Evolutionary conservation across 64 coral and sea anemone genomes (phyloP).

Genomic region (Cladopsammia gracilis): DNA sequence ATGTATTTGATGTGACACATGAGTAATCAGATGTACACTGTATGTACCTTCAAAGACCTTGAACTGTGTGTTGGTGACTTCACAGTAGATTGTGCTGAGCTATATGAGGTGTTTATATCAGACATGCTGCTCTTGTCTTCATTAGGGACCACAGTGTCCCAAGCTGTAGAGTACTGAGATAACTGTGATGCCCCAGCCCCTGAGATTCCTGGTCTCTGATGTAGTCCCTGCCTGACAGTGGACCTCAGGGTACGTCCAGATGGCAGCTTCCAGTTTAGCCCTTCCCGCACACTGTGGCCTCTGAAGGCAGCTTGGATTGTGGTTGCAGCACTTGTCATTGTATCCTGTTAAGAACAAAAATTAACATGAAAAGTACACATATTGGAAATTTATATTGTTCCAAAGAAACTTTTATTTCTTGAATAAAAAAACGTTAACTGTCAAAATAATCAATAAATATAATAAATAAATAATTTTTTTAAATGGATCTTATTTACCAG

Average conservation of each 20-base stretch:
- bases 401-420: not conserved
- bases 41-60: conserved; percentile 19
- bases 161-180: conserved; percentile 48
- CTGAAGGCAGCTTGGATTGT: conserved; percentile 95
- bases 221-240: conserved; percentile 68
- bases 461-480: not conserved
- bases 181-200: conserved; percentile 17
- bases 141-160: conserved; percentile 48
- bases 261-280: conserved; percentile 89
- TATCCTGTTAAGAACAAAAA: conserved; percentile 14
- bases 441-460: not conserved
- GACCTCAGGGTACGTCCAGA: conserved; percentile 91
- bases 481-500: conserved; percentile 66
- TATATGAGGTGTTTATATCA: conserved; percentile 57
- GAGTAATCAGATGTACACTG: too few species aligned
- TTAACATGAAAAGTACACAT: too few species aligned
- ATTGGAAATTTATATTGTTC: not conserved
- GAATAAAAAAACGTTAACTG: not conserved
- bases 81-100: not conserved
- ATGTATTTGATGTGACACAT: too few species aligned
- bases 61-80: conserved; percentile 27
- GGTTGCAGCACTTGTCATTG: conserved; percentile 80
- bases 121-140: conserved; percentile 57
- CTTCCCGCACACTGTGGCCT: conserved; percentile 90
- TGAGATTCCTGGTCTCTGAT: conserved; percentile 24